A percentile compares a stretch with the other conserved stretches of the same genome.
Evolutionary conservation across 2,113 vertebrate species (phyloP).

Genomic region (Muntiacus reevesi): DNA sequence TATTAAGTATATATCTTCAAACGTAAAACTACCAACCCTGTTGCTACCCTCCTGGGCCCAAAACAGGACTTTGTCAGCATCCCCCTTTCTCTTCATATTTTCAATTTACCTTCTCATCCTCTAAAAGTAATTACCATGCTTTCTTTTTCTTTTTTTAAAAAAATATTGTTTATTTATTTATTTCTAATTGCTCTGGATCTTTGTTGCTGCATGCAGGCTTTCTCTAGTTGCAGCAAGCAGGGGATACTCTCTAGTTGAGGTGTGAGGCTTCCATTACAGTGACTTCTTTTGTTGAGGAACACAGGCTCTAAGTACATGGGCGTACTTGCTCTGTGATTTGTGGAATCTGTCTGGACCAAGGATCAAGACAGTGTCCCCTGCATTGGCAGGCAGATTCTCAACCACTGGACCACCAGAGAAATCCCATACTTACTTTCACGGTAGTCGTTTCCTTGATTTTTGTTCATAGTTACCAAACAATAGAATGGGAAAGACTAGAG

Average conservation of each 20-base stretch:
- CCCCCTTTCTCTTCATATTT: neutral
- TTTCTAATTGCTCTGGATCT: neutral
- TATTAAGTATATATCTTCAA: neutral
- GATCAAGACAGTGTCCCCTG: neutral
- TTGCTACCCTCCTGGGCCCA: neutral
- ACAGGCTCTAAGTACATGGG: neutral
- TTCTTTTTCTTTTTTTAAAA: neutral
- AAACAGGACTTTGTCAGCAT: neutral
- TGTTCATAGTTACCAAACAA: neutral
- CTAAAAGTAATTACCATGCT: neutral
- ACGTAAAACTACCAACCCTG: neutral
- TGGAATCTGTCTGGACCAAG: neutral
- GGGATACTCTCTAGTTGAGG: neutral
- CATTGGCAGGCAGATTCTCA: neutral
- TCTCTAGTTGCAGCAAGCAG: neutral
- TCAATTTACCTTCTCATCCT: neutral
- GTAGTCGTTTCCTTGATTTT: neutral
- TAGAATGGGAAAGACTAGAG: neutral
- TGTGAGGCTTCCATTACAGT: neutral
- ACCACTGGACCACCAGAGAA: neutral
- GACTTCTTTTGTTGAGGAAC: neutral
- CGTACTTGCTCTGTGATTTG: rapidly evolving
- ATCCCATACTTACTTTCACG: neutral
- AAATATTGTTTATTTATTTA: neutral
- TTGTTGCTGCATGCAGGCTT: neutral